Conservation (phyloP, 2,113 vertebrate species). For the Mesocricetus auratus region DNA sequence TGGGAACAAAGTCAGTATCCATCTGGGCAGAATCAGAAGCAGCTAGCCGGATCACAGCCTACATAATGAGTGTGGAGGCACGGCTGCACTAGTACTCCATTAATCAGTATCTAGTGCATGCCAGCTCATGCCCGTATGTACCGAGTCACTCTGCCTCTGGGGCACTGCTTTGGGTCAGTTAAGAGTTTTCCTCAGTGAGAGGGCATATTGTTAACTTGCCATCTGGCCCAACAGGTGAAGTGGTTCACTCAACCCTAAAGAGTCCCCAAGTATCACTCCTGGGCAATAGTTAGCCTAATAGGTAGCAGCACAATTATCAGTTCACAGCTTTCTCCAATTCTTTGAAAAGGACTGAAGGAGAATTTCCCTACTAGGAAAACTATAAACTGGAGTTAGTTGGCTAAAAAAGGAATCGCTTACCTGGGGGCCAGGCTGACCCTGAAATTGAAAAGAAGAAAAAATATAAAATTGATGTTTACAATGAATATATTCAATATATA, state of each 20-base stretch:
- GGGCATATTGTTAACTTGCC: slow-evolving; percentile 81
- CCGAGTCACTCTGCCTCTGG: slow-evolving; percentile 78
- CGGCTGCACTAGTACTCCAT: slow-evolving; percentile 75
- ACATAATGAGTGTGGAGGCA: slow-evolving; percentile 79
- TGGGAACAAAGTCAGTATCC: slow-evolving; percentile 73
- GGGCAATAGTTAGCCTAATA: slow-evolving; percentile 84
- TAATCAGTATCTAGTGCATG: slow-evolving; percentile 83
- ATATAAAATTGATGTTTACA: slow-evolving; percentile 71
- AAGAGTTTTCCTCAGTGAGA: slow-evolving; percentile 85
- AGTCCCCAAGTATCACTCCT: slow-evolving; percentile 83
- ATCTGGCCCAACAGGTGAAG: slow-evolving; percentile 86
- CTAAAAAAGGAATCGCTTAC: slow-evolving; percentile 84
- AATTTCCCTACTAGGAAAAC: not conserved
- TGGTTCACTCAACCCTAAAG: slow-evolving; percentile 81
- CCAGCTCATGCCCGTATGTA: slow-evolving; percentile 76
- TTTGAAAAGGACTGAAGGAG: slow-evolving; percentile 51
- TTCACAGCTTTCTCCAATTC: slow-evolving; percentile 78
- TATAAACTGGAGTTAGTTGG: not conserved
- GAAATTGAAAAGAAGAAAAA: slow-evolving; percentile 77
- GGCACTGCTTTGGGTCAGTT: slow-evolving; percentile 82
- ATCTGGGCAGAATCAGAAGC: slow-evolving; percentile 80
- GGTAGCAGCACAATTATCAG: slow-evolving; percentile 83
- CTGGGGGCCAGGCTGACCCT: slow-evolving; percentile 90
- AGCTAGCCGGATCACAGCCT: slow-evolving; percentile 63
- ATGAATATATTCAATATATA: not conserved